Evolutionary conservation across 2,113 vertebrate species (phyloP), one percentile per base, ranked within the genome.

Genomic region (Castor canadensis): DNA sequence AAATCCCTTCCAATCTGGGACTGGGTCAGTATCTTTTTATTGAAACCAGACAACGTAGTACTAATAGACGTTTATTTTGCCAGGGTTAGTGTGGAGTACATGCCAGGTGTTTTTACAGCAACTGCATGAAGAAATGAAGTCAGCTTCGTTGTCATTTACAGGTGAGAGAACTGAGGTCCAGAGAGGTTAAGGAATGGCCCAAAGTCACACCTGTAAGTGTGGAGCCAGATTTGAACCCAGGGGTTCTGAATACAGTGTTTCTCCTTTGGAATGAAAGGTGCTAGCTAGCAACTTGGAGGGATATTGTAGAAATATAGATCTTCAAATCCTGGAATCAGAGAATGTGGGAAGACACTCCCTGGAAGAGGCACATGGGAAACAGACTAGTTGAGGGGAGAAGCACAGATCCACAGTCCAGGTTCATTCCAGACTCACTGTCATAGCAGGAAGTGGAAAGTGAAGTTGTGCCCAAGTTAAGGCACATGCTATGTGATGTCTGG

Each of bases 391-490:
- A n/a, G n/a, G 12, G 47, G 9, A n/a, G 83, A 26, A 2, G 10
- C 40, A 7, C 5, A 11, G 28, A 40, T 38, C 45, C 30, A 6
- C 26, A 1, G 45, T 60, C 45, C 47, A 28, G 80, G 79, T 4
- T 73, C 35, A 60, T 4, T 58, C 47, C 2, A 45, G 38, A 26
- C 52, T 43, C 9, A 10, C n/a, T n/a, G n/a, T n/a, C n/a, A n/a
- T n/a, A n/a, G 30, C 22, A 17, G 28, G 43, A 30, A 62, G 19
- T 0, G 1, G 49, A 56, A 26, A 32, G 49, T 0, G 26, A 6
- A 28, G 40, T 82, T 58, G n/a, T 38, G n/a, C 52, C 43, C 22
- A 3, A 16, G 40, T 0, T 2, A 43, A 81, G 56, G 54, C 4
- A 19, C 8, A n/a, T n/a, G n/a, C n/a, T n/a, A 2, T 4, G 17